Conservation (phyloP, 2,888 invertebrate species). For the Dastarcus helophoroides region DNA sequence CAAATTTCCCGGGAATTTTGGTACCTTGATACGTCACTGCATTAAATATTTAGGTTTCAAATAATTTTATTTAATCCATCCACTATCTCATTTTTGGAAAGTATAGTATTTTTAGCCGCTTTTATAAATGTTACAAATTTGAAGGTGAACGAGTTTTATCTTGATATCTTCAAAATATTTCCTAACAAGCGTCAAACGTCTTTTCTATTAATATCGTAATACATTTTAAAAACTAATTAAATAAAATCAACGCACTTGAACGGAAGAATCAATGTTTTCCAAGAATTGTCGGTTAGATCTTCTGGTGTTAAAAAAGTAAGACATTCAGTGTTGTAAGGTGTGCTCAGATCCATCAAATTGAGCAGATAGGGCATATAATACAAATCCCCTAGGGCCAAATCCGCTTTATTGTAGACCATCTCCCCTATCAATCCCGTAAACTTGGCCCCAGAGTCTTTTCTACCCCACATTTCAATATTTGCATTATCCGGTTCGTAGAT, state of each 20-base stretch:
- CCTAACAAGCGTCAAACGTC: not conserved
- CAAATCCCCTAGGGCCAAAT: slow-evolving; percentile 65
- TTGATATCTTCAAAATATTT: too few species aligned
- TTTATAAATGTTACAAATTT: too few species aligned
- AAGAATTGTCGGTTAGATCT: slow-evolving; percentile 67
- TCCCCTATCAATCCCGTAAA: slow-evolving; percentile 65
- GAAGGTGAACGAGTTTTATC: too few species aligned
- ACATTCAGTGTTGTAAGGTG: slow-evolving; percentile 72
- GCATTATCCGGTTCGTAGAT: slow-evolving; percentile 55
- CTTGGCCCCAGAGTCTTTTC: slow-evolving; percentile 48
- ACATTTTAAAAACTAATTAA: not conserved
- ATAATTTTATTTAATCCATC: too few species aligned
- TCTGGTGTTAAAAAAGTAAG: slow-evolving; percentile 77
- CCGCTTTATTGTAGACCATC: slow-evolving; percentile 54
- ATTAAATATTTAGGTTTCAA: too few species aligned
- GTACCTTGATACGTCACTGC: too few species aligned
- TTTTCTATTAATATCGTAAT: not conserved
- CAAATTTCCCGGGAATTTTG: too few species aligned
- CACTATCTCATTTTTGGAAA: too few species aligned
- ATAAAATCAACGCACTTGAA: slow-evolving; percentile 46
- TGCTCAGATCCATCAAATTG: slow-evolving; percentile 58
- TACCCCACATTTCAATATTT: slow-evolving; percentile 57
- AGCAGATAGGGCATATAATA: slow-evolving; percentile 61
- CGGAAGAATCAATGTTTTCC: slow-evolving; percentile 72
- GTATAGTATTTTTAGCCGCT: too few species aligned